phyloP scores from a whole-genome alignment of 2,888 invertebrate species.

The Parthenolecanium corni region DNA sequence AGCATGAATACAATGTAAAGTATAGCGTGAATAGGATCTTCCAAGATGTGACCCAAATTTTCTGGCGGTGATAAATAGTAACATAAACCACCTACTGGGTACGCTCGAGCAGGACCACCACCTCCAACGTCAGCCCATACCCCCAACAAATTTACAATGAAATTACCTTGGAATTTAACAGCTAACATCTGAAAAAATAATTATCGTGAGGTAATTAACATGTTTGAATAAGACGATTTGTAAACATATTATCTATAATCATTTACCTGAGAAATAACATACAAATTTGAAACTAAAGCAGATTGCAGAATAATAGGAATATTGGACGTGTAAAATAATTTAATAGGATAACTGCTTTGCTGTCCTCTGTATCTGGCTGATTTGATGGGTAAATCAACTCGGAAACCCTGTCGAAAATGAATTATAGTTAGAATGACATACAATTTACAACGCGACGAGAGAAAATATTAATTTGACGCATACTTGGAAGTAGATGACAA shows the following conservation, averaged over 20 bases:
- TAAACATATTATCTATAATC: background rate
- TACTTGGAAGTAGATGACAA: conserved; percentile 99
- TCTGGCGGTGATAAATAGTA: conserved; percentile 98
- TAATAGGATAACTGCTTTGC: conserved; percentile 98
- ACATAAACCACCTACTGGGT: conserved; percentile 95
- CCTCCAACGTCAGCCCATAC: conserved; percentile 99
- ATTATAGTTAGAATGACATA: background rate
- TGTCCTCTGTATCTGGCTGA: conserved; percentile 98
- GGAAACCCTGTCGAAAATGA: conserved; percentile 72
- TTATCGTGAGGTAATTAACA: too few relatives aligned
- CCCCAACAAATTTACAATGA: conserved; percentile 90
- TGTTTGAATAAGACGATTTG: background rate
- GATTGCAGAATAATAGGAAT: conserved; percentile 99
- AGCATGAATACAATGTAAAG: conserved; percentile 98
- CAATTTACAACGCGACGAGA: background rate
- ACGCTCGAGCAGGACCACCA: conserved; percentile 92
- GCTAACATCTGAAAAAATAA: conserved; percentile 71
- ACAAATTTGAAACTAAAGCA: conserved; percentile 95
- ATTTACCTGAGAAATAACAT: conserved; percentile 85
- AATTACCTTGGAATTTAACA: conserved; percentile 95
- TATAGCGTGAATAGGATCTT: conserved; percentile 92
- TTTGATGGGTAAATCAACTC: conserved; percentile 98
- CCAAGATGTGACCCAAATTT: conserved; percentile 84
- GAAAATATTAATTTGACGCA: conserved; percentile 29
- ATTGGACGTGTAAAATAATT: conserved; percentile 98